Conservation (phyloP, 2,797 vertebrate species). For the Catamblyrhynchus diadema region DNA sequence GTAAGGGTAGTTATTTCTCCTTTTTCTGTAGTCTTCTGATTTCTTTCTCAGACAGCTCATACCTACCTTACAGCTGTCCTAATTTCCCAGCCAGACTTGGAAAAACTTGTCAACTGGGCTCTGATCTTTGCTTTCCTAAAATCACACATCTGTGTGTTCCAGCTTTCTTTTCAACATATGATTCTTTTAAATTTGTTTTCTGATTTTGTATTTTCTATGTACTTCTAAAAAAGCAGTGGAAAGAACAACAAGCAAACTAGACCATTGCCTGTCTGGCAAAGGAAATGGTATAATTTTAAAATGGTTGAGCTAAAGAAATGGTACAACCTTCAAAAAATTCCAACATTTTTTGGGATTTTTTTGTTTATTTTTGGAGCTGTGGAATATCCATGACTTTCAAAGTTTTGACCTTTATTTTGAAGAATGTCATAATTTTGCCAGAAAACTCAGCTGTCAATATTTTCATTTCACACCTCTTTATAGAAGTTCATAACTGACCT, state of each 20-base stretch:
- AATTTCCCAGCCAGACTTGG: neutral
- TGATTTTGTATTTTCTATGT: neutral
- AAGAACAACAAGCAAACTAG: neutral
- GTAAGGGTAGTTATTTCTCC: neutral
- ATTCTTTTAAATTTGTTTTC: neutral
- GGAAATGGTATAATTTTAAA: neutral
- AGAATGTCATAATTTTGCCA: constrained; percentile 32
- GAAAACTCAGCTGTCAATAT: constrained; percentile 50
- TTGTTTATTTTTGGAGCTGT: constrained; percentile 30
- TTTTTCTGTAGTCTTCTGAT: neutral
- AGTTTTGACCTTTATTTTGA: constrained; percentile 34
- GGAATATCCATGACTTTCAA: constrained; percentile 23
- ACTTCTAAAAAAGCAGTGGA: neutral
- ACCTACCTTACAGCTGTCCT: neutral
- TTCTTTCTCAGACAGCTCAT: neutral
- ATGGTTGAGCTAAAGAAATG: neutral
- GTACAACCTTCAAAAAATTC: neutral
- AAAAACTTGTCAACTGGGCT: neutral
- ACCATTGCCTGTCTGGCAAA: neutral
- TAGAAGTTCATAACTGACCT: constrained; percentile 31
- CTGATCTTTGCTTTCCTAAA: neutral
- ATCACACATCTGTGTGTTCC: neutral
- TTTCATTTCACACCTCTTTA: constrained; percentile 61
- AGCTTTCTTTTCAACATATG: neutral
- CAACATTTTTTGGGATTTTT: neutral